Percentiles rank a stretch among this genome's conserved stretches.
These are phyloP conservation scores for Malacosoma neustria DNA, from an alignment of 2,888 invertebrate species.

Conservation along the genomic window DNA sequence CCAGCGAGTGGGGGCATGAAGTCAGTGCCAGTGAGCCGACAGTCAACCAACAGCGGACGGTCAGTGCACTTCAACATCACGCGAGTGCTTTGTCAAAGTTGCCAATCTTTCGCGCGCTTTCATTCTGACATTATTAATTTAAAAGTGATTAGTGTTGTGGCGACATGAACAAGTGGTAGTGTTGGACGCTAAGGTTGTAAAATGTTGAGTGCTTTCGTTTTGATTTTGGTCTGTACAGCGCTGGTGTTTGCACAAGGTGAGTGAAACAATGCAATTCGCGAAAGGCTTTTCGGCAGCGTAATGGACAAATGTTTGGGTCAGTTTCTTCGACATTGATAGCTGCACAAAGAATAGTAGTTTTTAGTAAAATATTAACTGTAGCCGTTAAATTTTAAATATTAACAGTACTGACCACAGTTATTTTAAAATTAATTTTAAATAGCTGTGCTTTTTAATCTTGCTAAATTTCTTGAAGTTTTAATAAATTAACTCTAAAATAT, in stretches of 20 bases:
- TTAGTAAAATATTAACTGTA: not conserved
- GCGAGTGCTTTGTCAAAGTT: not conserved
- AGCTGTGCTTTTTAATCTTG: too few relatives aligned
- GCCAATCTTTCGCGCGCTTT: conserved; percentile 10
- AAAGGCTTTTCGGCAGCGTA: not conserved
- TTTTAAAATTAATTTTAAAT: too few relatives aligned
- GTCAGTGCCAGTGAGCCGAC: conserved; percentile 28
- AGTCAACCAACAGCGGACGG: conserved; percentile 33
- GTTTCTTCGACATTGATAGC: not conserved
- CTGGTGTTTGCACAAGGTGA: conserved; percentile 63
- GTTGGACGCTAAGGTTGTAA: conserved; percentile 35
- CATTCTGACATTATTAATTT: conserved; percentile 14
- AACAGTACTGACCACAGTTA: too few relatives aligned
- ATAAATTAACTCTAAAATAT: too few relatives aligned
- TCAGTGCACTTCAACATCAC: not conserved
- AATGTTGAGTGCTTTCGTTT: conserved; percentile 55
- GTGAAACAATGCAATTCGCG: conserved; percentile 43
- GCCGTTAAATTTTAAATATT: not conserved
- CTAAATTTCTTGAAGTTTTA: too few relatives aligned
- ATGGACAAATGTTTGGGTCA: not conserved
- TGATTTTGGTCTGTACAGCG: conserved; percentile 60
- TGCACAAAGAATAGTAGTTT: not conserved
- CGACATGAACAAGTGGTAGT: conserved; percentile 49
- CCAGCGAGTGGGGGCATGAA: conserved; percentile 30
- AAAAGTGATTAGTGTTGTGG: conserved; percentile 21